Evolutionary conservation across 2,113 vertebrate genomes (phyloP), one percentile per base, ranked within the genome.

Genomic region (Ciconia boyciana): DNA sequence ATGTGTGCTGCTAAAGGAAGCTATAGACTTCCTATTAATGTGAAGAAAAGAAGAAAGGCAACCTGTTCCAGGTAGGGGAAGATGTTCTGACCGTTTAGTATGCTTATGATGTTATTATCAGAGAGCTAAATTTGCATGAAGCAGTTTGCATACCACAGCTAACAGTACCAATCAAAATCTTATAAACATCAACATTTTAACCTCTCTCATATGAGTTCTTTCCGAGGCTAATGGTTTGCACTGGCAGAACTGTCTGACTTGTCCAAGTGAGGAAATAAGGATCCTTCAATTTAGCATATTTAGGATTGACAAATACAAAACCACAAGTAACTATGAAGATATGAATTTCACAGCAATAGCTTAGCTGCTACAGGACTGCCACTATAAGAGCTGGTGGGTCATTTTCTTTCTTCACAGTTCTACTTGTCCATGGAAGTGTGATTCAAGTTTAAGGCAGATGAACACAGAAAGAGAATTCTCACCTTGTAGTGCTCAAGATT

Each of bases 401-500:
- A 51, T 55, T 89, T 90, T 70, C 51, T 58, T 75, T 90, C 68
- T 51, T 92, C 69, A 78, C 52, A 52, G 34, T 75, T 91, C 36
- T 57, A 62, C 36, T 90, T 65, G 32, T 61, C 36, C 57, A 34
- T 82, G 65, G 26, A 87, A 93, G 14, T 32, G n/a, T 69, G 52
- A 82, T 82, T 94, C 36, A 94, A 68, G 54, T 76, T 83, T 87
- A 92, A 93, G 55, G 26, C 29, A 80, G 80, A 92, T 81, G 36
- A 87, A 90, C 66, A 83, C 46, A 87, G 72, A 83, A 93, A 76
- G 44, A 79, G 84, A 75, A 87, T 81, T 93, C 99, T 99, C 97
- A 99, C 99, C 97, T 98, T 98, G 92, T 99, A 99, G 89, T 98
- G 98, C 31, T 98, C 97, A 62, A 98, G 95, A 95, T 99, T 99